phyloP scores from a whole-genome alignment of 2,113 vertebrate species.

The Heliornis fulica region DNA sequence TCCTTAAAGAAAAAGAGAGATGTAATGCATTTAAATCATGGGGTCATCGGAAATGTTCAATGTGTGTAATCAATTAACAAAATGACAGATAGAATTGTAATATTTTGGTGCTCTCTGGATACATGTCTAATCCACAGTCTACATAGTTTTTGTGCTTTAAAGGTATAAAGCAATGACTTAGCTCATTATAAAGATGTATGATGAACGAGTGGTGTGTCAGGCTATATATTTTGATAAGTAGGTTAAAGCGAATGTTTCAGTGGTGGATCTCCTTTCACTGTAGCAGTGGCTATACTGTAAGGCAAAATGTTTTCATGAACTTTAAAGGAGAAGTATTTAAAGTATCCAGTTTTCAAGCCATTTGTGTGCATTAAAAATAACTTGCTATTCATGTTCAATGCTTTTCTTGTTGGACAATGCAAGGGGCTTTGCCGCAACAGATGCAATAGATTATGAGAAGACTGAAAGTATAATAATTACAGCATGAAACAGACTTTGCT shows the following conservation, averaged over 20 bases:
- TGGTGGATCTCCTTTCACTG: neutral
- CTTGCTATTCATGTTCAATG: constrained; percentile 33
- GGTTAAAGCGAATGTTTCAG: constrained; percentile 19
- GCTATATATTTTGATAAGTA: neutral
- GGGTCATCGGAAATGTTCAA: neutral
- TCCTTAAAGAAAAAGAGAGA: neutral
- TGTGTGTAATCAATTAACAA: neutral
- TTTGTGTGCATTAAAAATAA: constrained; percentile 64
- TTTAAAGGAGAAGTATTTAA: constrained; percentile 50
- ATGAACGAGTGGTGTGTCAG: neutral
- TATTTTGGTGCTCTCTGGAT: constrained; percentile 1
- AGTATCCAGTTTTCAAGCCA: constrained; percentile 33
- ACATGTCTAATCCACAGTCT: neutral
- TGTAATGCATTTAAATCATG: neutral
- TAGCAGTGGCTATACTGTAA: neutral
- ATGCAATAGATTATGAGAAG: constrained; percentile 76
- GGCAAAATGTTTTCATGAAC: constrained; percentile 33
- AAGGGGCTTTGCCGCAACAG: constrained; percentile 68
- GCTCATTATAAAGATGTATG: neutral
- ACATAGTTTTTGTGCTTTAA: neutral
- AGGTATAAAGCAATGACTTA: neutral
- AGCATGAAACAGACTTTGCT: constrained; percentile 65
- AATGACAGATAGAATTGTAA: neutral
- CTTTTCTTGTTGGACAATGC: constrained; percentile 61
- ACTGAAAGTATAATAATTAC: constrained; percentile 74